Evolutionary conservation across 2,888 invertebrate species (phyloP), one percentile per base, ranked within the genome.

Genomic region (Brachypalpus laphriformis): DNA sequence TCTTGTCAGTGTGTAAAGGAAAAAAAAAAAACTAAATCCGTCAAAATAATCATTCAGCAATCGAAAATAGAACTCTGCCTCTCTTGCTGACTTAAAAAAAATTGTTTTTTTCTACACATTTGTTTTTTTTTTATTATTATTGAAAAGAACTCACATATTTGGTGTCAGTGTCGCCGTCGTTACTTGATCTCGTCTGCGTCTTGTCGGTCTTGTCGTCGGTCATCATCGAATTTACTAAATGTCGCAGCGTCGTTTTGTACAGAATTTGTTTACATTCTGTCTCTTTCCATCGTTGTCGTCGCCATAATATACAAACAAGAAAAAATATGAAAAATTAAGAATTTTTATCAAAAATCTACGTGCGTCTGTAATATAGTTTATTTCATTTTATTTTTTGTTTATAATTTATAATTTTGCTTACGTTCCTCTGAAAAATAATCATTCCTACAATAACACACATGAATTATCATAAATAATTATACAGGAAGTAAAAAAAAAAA

Each of bases 351-450:
- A 18, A 42, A 66, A n/a, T 31, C 3, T 63, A 18, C 11, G 28
- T 61, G 66, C 31, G 31, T 20, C 14, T 42, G 63, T 63, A 31
- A 31, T 11, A 20, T 1, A 40, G 18, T n/a, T 28, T 20, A 0
- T 20, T 2, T 9, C 31, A n/a, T 40, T 31, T 40, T 20, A 3
- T n/a, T 14, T 56, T 16, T 34, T 31, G 31, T 56, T 14, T 56
- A 14, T 25, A 16, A 70, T 72, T 65, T 72, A 63, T 71, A 45
- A 54, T 68, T 81, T 81, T 68, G 74, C 81, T 75, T 68, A 75
- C 81, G 81, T 81, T 81, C 81, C 81, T 81, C 51, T 77, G 77
- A 77, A 71, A 82, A 66, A 66, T 72, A 61, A 82, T 78, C 82
- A 82, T 82, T 82, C 82, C 82, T 72, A 57, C 28, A 34, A 63